These are phyloP conservation scores for Vicugna pacos DNA, from an alignment of 2,113 vertebrate genomes.

Conservation along the genomic window DNA sequence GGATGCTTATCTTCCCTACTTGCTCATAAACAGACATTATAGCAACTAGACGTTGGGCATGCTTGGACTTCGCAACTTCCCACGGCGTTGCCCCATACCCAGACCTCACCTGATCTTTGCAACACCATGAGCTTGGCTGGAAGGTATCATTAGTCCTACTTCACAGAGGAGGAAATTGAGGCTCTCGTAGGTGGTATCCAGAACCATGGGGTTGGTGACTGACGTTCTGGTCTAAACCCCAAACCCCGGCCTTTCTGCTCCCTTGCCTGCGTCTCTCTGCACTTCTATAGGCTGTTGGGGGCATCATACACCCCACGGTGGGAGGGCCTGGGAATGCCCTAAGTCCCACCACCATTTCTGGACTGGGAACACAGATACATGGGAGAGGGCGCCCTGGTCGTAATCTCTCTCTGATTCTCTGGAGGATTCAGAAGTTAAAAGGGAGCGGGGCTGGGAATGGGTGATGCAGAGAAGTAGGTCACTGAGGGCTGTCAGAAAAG, in stretches of 20 bases:
- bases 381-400: not conserved
- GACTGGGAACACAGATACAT: not conserved
- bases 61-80: not conserved
- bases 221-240: not conserved
- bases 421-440: not conserved
- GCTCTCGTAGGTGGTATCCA: not conserved
- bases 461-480: not conserved
- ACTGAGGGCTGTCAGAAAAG: not conserved
- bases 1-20: not conserved
- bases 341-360: not conserved
- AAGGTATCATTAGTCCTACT: not conserved
- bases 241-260: not conserved
- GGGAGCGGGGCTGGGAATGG: rapidly evolving
- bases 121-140: rapidly evolving
- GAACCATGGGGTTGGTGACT: rapidly evolving
- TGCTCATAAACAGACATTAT: not conserved
- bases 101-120: not conserved
- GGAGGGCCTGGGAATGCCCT: not conserved
- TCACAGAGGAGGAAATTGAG: not conserved
- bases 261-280: not conserved
- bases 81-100: not conserved
- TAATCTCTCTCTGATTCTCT: not conserved
- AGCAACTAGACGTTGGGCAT: not conserved
- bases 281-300: rapidly evolving
- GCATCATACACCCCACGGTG: too few species aligned